phyloP scores from a whole-genome alignment of 2,888 invertebrate genomes.

The Pseudococcus viburni region DNA sequence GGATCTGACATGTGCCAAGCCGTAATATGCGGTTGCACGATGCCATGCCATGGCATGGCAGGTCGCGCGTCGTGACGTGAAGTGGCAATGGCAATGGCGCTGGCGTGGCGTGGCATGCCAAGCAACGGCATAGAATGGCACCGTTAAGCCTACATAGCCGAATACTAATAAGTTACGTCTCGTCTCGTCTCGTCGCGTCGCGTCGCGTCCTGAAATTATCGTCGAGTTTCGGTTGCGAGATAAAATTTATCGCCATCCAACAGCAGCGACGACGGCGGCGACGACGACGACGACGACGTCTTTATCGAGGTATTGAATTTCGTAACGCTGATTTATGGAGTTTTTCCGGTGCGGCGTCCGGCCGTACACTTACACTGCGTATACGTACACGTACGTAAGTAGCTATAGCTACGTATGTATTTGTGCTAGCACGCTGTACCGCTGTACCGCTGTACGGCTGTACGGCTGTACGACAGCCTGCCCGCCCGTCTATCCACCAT shows the following conservation, averaged over 20 bases:
- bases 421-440: too few relatives aligned
- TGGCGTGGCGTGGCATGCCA: not conserved
- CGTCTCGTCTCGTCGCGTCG: not conserved
- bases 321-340: constrained; percentile 55
- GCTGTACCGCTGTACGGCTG: too few relatives aligned
- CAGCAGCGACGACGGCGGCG: not conserved
- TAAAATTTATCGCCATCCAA: constrained; percentile 52
- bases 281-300: not conserved
- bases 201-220: not conserved
- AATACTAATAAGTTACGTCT: not conserved
- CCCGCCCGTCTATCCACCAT: too few relatives aligned
- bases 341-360: constrained; percentile 51
- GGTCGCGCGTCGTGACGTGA: too few relatives aligned
- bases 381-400: too few relatives aligned
- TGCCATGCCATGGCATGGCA: too few relatives aligned
- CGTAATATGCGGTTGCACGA: too few relatives aligned
- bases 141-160: not conserved
- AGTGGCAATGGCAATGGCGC: too few relatives aligned
- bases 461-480: too few relatives aligned
- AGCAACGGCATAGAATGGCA: too few relatives aligned
- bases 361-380: not conserved
- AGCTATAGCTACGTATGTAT: too few relatives aligned
- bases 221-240: constrained; percentile 30
- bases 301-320: not conserved
- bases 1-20: too few relatives aligned